phyloP scores from a whole-genome alignment of 2,113 vertebrate species.

The Silurus glanis region DNA sequence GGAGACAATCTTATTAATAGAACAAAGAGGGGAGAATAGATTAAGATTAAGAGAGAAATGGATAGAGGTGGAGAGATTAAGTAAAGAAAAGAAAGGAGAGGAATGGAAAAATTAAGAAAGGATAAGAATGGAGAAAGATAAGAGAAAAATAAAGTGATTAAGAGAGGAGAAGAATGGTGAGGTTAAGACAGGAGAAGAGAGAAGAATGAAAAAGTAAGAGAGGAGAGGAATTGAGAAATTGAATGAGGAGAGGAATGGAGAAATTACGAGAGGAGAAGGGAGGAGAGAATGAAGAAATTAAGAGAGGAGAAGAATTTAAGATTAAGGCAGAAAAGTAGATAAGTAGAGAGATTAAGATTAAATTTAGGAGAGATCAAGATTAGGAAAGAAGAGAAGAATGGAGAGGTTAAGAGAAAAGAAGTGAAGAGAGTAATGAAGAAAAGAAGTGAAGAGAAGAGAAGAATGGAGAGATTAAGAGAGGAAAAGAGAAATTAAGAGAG shows the following conservation, averaged over 20 bases:
- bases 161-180: neutral
- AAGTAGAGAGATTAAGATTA: neutral
- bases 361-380: neutral
- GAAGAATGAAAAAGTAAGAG: neutral
- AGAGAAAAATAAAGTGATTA: neutral
- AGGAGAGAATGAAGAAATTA: neutral
- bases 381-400: neutral
- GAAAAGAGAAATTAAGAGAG: neutral
- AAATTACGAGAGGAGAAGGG: neutral
- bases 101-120: neutral
- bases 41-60: neutral
- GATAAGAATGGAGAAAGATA: neutral
- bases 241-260: neutral
- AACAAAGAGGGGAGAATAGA: neutral
- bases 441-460: neutral
- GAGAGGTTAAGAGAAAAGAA: neutral
- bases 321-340: neutral
- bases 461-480: neutral
- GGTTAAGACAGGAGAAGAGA: conserved; percentile 26
- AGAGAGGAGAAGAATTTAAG: conserved; percentile 15
- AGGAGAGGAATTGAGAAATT: neutral
- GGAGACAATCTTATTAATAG: neutral
- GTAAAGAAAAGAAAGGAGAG: neutral
- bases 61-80: neutral
- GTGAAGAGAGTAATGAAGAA: conserved; percentile 29